Conservation (phyloP, 1,140 invertebrate genomes). For the Lamellibrachia luymesi region DNA sequence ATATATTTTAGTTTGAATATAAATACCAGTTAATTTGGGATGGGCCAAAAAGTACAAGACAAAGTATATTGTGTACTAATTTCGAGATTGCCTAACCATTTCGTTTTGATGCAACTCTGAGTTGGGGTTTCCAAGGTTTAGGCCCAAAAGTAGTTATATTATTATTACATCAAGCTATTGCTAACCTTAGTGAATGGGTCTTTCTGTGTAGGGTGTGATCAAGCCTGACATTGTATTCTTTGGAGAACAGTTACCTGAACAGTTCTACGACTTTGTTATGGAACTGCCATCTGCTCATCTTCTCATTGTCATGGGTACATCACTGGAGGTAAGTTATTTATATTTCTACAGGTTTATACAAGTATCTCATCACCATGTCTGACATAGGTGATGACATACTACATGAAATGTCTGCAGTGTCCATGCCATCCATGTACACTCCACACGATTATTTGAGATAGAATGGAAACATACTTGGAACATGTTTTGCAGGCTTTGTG, state of each 20-base stretch:
- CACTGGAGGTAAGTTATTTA: slow-evolving; percentile 48
- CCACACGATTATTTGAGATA: not conserved
- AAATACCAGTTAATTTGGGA: no score
- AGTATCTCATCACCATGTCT: not conserved
- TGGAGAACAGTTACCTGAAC: slow-evolving; percentile 55
- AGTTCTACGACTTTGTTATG: slow-evolving; percentile 53
- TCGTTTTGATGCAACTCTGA: no score
- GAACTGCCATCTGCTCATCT: slow-evolving; percentile 54
- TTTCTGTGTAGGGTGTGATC: slow-evolving; percentile 42
- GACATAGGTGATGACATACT: not conserved
- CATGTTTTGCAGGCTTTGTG: not conserved
- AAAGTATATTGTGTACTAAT: no score
- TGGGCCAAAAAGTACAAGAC: no score
- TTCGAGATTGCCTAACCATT: no score
- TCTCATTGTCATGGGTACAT: slow-evolving; percentile 57
- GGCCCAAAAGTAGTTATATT: no score
- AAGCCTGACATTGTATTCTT: slow-evolving; percentile 60
- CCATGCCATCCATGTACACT: not conserved
- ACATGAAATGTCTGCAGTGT: not conserved
- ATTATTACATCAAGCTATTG: not conserved
- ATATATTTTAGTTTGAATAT: no score
- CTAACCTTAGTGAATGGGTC: not conserved
- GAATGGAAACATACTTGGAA: not conserved
- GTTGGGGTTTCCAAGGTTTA: no score
- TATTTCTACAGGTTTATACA: not conserved